Evolutionary conservation across 1,140 invertebrate genomes (phyloP), one percentile per base, ranked within the genome.

Genomic region (Phocides pigmalion): DNA sequence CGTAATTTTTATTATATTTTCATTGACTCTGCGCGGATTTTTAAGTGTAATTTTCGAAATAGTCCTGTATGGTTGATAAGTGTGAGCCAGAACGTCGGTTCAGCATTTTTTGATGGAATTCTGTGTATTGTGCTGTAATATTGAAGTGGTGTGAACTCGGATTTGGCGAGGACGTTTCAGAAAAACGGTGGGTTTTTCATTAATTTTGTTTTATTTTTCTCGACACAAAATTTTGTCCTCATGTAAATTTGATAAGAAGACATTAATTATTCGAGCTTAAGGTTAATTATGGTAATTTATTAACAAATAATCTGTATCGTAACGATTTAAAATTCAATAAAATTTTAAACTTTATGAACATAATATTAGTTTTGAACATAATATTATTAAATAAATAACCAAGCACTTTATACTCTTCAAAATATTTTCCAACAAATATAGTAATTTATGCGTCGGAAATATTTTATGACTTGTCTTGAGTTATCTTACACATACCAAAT

Each of bases 61-160:
- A 61, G 35, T 58, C 58, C 16, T 46, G 25, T 42, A 54, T 32
- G 42, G 19, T 39, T 28, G 20, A 51, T 49, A 44, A 51, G 19
- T 62, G 61, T 62, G 39, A 51, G 17, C 25, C 32, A 51, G 20
- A 20, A 62, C 49, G 15, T 32, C 39, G 22, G 37, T 41, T 53
- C 39, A 42, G 64, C 35, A 20, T 28, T 17, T 65, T 17, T 59
- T 35, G 44, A 58, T 65, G 62, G 70, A 72, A 70, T 75, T 69
- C 56, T 64, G 72, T 74, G 68, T 67, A 67, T 67, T 65, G 73
- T 75, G 73, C 56, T 66, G 68, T 66, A 74, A 68, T 66, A 64
- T 75, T 72, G 16, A 62, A 66, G 73, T 75, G 70, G 62, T 72
- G 62, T 73, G 63, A 64, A 65, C 65, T 76, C 64, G 74, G 74